Conservation (phyloP, 2,113 vertebrate species). For the Trachemys scripta region DNA sequence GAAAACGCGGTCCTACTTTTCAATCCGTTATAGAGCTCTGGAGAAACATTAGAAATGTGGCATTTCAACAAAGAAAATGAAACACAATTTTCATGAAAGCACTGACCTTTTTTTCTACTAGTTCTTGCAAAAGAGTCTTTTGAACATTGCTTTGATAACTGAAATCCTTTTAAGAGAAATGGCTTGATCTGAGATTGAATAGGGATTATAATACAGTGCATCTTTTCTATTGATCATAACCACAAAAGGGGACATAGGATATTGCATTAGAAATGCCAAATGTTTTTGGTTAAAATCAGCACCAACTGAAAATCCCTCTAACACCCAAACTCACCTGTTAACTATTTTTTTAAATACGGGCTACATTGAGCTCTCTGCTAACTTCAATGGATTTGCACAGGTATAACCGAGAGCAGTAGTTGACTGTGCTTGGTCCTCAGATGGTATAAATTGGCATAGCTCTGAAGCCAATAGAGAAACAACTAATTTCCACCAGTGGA, state of each 20-base stretch:
- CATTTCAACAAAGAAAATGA: conserved; percentile 48
- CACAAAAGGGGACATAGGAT: conserved; percentile 19
- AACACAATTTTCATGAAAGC: conserved; percentile 11
- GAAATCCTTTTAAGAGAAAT: conserved; percentile 15
- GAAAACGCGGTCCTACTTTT: conserved; percentile 10
- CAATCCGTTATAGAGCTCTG: background rate
- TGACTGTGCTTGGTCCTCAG: background rate
- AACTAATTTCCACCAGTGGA: background rate
- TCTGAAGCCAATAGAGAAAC: background rate
- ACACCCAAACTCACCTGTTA: background rate
- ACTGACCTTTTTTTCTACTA: background rate
- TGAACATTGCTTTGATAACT: conserved; percentile 3
- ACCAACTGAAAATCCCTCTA: background rate
- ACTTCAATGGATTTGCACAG: background rate
- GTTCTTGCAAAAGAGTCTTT: background rate
- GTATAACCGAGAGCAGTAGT: background rate
- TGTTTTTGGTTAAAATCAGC: background rate
- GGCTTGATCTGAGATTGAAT: background rate
- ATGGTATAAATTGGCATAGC: background rate
- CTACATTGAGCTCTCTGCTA: background rate
- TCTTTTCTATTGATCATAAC: conserved; percentile 22
- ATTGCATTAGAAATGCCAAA: conserved; percentile 42
- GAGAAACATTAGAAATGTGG: conserved; percentile 25
- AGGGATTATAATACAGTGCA: conserved; percentile 19
- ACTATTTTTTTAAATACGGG: background rate